phyloP scores from a whole-genome alignment of 1,140 invertebrate genomes.

The Arion vulgaris region DNA sequence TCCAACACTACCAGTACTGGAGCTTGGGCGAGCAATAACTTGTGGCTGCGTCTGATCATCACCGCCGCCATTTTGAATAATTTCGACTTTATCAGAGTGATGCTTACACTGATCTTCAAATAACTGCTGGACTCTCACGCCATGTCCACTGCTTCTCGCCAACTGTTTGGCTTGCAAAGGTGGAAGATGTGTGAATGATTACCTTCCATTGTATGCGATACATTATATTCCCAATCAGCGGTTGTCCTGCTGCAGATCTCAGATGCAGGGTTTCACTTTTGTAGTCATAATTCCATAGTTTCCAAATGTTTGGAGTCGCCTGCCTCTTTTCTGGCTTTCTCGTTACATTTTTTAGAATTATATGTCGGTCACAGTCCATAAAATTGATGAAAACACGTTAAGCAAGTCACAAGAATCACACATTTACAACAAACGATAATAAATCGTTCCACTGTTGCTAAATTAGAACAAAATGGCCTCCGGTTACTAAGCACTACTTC shows the following conservation, averaged over 20 bases:
- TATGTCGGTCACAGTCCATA: not conserved
- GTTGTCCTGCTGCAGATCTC: too few species aligned
- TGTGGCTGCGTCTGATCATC: conserved; percentile 48
- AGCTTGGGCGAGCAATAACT: conserved; percentile 60
- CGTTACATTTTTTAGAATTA: not conserved
- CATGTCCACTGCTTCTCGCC: conserved; percentile 52
- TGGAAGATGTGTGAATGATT: conserved; percentile 58
- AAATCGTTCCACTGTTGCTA: conserved; percentile 60
- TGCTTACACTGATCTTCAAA: conserved; percentile 67
- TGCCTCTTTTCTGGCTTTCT: not conserved
- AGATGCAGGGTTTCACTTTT: conserved; percentile 55
- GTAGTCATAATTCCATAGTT: conserved; percentile 61
- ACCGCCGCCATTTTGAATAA: conserved; percentile 63
- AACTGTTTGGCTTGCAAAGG: conserved; percentile 70
- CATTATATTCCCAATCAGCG: conserved; percentile 40
- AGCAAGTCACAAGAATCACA: not conserved
- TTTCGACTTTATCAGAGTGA: conserved; percentile 54
- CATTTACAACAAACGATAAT: not conserved
- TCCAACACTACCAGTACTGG: conserved; percentile 62
- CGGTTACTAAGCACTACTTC: conserved; percentile 69
- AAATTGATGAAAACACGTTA: not conserved
- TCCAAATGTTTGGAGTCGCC: not conserved
- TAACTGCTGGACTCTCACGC: conserved; percentile 68
- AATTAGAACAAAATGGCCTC: conserved; percentile 66
- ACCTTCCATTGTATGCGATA: conserved; percentile 21